A percentile compares a stretch with the other conserved stretches of the same genome.
These are phyloP conservation scores for Dallia pectoralis DNA, from an alignment of 2,797 vertebrate species.

Conservation along the genomic window DNA sequence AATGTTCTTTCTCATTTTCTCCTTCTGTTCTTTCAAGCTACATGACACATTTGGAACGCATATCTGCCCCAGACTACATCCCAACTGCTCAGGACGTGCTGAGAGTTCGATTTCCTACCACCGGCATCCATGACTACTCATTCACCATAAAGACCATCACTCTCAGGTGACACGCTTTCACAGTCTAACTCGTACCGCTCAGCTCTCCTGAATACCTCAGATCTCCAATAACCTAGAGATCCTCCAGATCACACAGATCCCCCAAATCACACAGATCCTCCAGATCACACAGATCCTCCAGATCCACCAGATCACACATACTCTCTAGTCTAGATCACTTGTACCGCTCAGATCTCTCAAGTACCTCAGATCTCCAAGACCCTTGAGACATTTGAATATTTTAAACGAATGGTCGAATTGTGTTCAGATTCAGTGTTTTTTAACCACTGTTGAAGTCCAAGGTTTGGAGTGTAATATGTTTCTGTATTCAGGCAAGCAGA, in stretches of 20 bases:
- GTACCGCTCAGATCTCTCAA: no score
- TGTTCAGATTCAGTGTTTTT: not conserved
- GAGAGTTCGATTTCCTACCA: constrained; percentile 93
- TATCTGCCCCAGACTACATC: constrained; percentile 85
- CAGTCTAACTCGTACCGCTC: constrained; percentile 20
- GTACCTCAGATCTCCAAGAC: no score
- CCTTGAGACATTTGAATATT: not conserved
- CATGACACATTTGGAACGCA: constrained; percentile 89
- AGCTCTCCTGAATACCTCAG: constrained; percentile 24
- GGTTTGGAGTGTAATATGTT: not conserved
- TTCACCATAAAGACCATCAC: constrained; percentile 93
- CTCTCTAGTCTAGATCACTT: no score
- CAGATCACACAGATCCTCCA: no score
- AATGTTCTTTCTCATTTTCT: constrained; percentile 42
- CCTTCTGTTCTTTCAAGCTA: constrained; percentile 74
- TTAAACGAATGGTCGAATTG: no score
- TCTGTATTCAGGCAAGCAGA: not conserved
- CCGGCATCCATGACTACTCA: constrained; percentile 96
- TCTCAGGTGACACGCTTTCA: constrained; percentile 79
- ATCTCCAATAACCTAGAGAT: constrained; percentile 9
- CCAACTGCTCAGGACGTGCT: constrained; percentile 96
- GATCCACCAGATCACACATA: not conserved
- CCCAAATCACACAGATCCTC: no score
- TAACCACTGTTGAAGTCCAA: not conserved
- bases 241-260: no score